A percentile compares a stretch with the other conserved stretches of the same genome.
Conservation (phyloP, 2,888 invertebrate species). For the Cyaniris semiargus region DNA sequence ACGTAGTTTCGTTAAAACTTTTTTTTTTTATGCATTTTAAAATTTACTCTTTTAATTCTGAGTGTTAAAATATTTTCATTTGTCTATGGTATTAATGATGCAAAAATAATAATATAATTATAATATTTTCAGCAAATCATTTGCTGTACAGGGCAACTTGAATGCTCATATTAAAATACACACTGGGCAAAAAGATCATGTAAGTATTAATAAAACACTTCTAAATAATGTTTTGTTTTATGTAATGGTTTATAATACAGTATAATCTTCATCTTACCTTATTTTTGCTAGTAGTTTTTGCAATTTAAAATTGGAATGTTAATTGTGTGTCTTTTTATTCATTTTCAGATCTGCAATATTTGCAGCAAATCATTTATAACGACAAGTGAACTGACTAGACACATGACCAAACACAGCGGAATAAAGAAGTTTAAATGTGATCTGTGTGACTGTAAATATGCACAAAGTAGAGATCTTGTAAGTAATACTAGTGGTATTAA, state of each 20-base stretch:
- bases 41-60: too few relatives aligned
- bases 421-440: constrained; percentile 82
- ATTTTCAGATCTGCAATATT: constrained; percentile 71
- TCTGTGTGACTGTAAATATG: constrained; percentile 77
- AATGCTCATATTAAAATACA: constrained; percentile 84
- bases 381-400: constrained; percentile 81
- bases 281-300: too few relatives aligned
- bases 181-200: constrained; percentile 81
- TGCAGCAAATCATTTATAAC: constrained; percentile 82
- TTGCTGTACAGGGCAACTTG: constrained; percentile 82
- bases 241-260: too few relatives aligned
- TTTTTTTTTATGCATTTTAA: too few relatives aligned
- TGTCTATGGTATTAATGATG: too few relatives aligned
- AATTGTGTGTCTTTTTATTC: background rate
- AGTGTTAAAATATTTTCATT: constrained; percentile 49
- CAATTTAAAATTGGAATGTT: too few relatives aligned
- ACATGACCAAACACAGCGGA: constrained; percentile 81
- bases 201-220: constrained; percentile 47
- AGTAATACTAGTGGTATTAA: constrained; percentile 42
- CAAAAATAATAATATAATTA: too few relatives aligned
- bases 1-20: too few relatives aligned
- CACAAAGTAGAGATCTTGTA: constrained; percentile 79
- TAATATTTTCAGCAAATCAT: constrained; percentile 73
- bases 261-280: too few relatives aligned
- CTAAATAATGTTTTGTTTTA: background rate